Base-by-base conservation (phyloP, 2,113 vertebrate species). In the Antidorcas marsupialis region DNA sequence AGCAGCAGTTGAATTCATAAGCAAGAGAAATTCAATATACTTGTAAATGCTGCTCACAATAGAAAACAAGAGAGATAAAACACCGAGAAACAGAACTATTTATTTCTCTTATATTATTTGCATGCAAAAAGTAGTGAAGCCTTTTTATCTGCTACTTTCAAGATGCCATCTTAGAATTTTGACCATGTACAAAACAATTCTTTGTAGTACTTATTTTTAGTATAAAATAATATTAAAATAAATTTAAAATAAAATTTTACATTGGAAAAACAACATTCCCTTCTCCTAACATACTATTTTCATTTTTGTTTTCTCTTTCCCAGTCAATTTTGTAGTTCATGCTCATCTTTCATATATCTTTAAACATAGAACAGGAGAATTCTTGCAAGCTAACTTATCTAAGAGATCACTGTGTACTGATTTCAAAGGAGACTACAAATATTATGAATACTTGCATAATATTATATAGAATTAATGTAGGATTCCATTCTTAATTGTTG, bases 1-100 rank as follows among this genome's bases (percentile, higher is more conserved):
- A 43, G 91, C 67, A 86, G 86, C 76, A 57, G 67, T 12, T 97
- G 95, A 97, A 95, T 95, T 92, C 78, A 91, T 85, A 96, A 97
- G 94, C 83, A 88, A 95, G 82, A 95, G 90, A 85, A 90, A 97
- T 74, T 96, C 97, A 94, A 87, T 83, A 59, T 60, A 94, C 78
- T 91, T 96, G 76, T 89, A 95, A 97, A 93, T 96, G 93, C 50
- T 76, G 62, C 79, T 95, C 83, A 93, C 87, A 93, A 59, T 23
- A 94, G 82, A 71, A 95, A 97, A 94, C 55, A 92, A 43, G 47
- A 23, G 21, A 60, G 59, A 85, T 43, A 67, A 96, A 86, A 81
- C 64, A 59, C 45, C 0, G 0, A 81, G 53, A 53, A 84, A 45
- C 7, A 86, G 82, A 88, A 76, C 52, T 89, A 47, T 78, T 88